Base-by-base conservation (phyloP, 1,140 invertebrate genomes). In the Monomorium pharaonis region DNA sequence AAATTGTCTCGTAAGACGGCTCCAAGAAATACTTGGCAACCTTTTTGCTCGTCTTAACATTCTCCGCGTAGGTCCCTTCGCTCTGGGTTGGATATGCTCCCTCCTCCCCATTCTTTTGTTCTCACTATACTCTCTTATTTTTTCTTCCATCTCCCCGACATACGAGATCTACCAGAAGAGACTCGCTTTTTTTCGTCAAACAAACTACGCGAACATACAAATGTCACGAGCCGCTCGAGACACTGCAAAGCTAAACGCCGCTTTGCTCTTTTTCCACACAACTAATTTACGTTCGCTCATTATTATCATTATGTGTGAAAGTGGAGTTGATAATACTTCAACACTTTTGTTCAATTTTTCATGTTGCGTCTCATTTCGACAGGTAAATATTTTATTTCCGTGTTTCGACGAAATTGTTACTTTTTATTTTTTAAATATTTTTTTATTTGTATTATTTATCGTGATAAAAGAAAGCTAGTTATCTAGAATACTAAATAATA, bases 11-110 rank as follows among this genome's bases (percentile, higher is more conserved):
- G 51, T 21, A 54, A 1, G 44, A n/a, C 27, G 18, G n/a, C 62
- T 33, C 47, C 44, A 14, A 21, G 30, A 56, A 62, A 24, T 27
- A 49, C 60, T 21, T 86, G 0, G 49, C 49, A 14, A 70, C 24
- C 56, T 88, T 86, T 84, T 78, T 70, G 27, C 27, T 60, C 9
- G 14, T 81, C 62, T 47, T 18, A 37, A 62, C 56, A 24, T 49
- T 89, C 77, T 69, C 69, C 70, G 83, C 89, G 89, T 90, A 87
- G 89, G 86, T 87, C 78, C 49, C 60, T 51, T 74, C 75, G 69
- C 54, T 72, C 27, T 77, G 81, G 49, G 18, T 84, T 84, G 60
- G 89, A 90, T 60, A 90, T 90, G 84, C 60, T 84, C 54, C 30
- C 83, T n/a, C 4, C n/a, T 37, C 21, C 62, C 21, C 7, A 21